Conservation (phyloP, 2,113 vertebrate genomes). For the Sylvicapra grimmia region DNA sequence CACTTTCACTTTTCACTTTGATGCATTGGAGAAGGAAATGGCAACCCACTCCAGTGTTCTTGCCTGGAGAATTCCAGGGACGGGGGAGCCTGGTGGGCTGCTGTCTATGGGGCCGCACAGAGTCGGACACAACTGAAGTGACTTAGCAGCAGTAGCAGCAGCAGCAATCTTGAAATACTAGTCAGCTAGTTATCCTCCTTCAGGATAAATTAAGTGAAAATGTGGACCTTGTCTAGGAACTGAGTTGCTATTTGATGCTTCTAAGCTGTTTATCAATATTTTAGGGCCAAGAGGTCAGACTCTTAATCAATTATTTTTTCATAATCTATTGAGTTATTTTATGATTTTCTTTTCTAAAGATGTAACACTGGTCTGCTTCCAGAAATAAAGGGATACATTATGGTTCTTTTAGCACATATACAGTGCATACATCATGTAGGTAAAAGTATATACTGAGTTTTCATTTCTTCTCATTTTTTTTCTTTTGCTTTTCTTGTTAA, state of each 20-base stretch:
- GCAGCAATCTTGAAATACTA: neutral
- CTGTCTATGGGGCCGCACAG: too few relatives aligned
- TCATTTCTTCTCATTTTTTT: neutral
- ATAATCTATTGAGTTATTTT: neutral
- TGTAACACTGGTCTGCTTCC: neutral
- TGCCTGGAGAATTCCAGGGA: too few relatives aligned
- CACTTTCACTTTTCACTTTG: too few relatives aligned
- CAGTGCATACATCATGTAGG: neutral
- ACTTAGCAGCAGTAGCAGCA: too few relatives aligned
- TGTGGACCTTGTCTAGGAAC: neutral
- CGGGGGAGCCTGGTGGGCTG: too few relatives aligned
- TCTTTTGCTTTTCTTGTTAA: neutral
- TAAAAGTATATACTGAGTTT: neutral
- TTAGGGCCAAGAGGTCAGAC: neutral
- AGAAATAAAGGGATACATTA: neutral
- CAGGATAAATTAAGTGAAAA: neutral
- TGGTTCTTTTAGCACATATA: neutral
- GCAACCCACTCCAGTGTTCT: too few relatives aligned
- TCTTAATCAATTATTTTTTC: neutral
- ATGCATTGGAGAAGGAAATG: too few relatives aligned
- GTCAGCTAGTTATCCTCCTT: neutral
- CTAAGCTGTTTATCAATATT: neutral
- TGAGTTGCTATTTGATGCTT: neutral
- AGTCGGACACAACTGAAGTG: too few relatives aligned
- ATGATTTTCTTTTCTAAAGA: neutral